Conservation (phyloP, 2,113 vertebrate species). For the Morone saxatilis region DNA sequence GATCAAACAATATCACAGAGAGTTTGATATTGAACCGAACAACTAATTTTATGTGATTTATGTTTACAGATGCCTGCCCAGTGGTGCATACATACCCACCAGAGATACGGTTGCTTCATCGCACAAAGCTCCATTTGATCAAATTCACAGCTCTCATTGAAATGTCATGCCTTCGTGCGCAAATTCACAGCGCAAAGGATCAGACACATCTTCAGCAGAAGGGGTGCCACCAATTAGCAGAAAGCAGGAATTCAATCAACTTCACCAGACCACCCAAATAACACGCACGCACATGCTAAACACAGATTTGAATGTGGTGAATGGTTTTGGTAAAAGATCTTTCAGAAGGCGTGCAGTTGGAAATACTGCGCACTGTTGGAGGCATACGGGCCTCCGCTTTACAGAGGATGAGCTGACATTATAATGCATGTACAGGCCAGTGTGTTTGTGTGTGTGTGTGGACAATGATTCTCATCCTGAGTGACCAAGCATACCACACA, state of each 20-base stretch:
- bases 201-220: slow-evolving; percentile 67
- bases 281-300: slow-evolving; percentile 74
- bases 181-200: slow-evolving; percentile 65
- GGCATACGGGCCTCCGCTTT: slow-evolving; percentile 60
- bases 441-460: slow-evolving; percentile 12
- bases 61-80: slow-evolving; percentile 46
- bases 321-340: slow-evolving; percentile 67
- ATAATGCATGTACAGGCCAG: slow-evolving; percentile 79
- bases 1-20: slow-evolving; percentile 8
- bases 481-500: slow-evolving; percentile 57
- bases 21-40: slow-evolving; percentile 29
- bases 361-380: slow-evolving; percentile 62
- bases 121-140: slow-evolving; percentile 67
- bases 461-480: slow-evolving; percentile 19
- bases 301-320: slow-evolving; percentile 77
- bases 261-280: slow-evolving; percentile 75
- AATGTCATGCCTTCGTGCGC: slow-evolving; percentile 57
- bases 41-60: slow-evolving; percentile 37
- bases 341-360: slow-evolving; percentile 47
- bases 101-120: slow-evolving; percentile 44
- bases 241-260: slow-evolving; percentile 63
- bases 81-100: slow-evolving; percentile 35
- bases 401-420: slow-evolving; percentile 81
- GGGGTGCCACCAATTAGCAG: slow-evolving; percentile 72
- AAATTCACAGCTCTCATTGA: slow-evolving; percentile 53